These are phyloP conservation scores for Boloria euphrosyne DNA, from an alignment of 2,888 invertebrate genomes.

Conservation along the genomic window DNA sequence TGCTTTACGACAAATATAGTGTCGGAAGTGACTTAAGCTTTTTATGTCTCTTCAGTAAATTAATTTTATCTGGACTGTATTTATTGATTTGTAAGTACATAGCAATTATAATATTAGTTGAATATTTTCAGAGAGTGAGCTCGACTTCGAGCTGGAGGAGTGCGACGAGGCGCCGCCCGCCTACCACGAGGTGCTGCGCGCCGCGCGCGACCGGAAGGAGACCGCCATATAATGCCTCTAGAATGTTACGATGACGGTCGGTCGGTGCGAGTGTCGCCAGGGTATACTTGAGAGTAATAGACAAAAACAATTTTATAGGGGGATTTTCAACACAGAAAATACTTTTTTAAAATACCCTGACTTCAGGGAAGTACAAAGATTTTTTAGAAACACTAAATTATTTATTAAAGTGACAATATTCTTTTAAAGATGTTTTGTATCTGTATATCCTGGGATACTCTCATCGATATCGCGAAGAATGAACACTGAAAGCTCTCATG, in stretches of 20 bases:
- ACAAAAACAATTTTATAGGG: neutral
- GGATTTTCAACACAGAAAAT: too few relatives aligned
- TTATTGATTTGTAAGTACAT: neutral
- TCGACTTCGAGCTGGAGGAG: conserved; percentile 64
- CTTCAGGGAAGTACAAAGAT: too few relatives aligned
- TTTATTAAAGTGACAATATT: too few relatives aligned
- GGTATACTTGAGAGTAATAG: neutral
- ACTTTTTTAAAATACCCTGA: too few relatives aligned
- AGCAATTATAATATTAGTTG: neutral
- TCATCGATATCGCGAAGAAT: too few relatives aligned
- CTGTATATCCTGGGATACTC: too few relatives aligned
- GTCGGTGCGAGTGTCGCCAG: neutral
- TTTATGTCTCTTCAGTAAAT: too few relatives aligned
- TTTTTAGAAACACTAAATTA: too few relatives aligned
- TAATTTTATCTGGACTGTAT: too few relatives aligned
- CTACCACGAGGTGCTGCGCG: conserved; percentile 58
- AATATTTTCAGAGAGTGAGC: conserved; percentile 63
- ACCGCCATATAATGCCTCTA: conserved; percentile 59
- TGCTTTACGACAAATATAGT: neutral
- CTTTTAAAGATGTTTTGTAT: too few relatives aligned
- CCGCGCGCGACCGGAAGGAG: conserved; percentile 54
- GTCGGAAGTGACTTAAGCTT: too few relatives aligned
- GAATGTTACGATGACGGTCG: neutral
- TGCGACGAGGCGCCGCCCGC: conserved; percentile 59
- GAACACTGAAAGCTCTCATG: too few relatives aligned